phyloP scores from a whole-genome alignment of 2,888 invertebrate species.

The Odontothrips loti region DNA sequence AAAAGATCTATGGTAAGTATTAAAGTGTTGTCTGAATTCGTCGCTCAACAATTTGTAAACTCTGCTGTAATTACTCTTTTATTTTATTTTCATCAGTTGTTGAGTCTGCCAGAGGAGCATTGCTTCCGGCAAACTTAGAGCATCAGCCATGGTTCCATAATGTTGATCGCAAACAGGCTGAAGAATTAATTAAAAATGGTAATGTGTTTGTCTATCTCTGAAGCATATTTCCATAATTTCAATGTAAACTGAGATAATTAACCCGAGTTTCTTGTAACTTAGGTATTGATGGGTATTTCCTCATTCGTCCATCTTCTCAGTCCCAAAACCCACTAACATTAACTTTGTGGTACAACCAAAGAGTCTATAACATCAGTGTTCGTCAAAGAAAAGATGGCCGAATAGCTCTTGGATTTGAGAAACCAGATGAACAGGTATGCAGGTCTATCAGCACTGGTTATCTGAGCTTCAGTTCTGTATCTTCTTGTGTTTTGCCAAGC shows the following conservation, averaged over 20 bases:
- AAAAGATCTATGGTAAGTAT: background rate
- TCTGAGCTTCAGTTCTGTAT: background rate
- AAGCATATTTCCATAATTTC: background rate
- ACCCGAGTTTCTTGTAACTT: background rate
- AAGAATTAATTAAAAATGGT: conserved; percentile 19
- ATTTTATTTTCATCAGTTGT: background rate
- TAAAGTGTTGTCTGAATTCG: background rate
- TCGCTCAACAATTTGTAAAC: background rate
- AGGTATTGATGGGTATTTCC: conserved; percentile 1
- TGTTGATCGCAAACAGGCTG: conserved; percentile 6
- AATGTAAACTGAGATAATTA: background rate
- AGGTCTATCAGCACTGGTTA: background rate
- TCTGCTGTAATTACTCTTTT: background rate
- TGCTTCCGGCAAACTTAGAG: background rate
- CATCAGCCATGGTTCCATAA: conserved; percentile 7
- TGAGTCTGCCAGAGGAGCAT: background rate
- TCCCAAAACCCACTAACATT: conserved; percentile 13
- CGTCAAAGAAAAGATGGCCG: conserved; percentile 10
- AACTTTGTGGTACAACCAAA: background rate
- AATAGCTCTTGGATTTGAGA: background rate
- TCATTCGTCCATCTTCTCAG: conserved; percentile 6
- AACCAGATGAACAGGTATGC: conserved; percentile 9
- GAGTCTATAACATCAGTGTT: conserved; percentile 7
- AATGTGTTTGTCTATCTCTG: background rate
- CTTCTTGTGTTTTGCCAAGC: background rate